A percentile compares a stretch with the other conserved stretches of the same genome.
These are phyloP conservation scores for Leptosomus discolor DNA, from an alignment of 2,113 vertebrate species.

Conservation along the genomic window DNA sequence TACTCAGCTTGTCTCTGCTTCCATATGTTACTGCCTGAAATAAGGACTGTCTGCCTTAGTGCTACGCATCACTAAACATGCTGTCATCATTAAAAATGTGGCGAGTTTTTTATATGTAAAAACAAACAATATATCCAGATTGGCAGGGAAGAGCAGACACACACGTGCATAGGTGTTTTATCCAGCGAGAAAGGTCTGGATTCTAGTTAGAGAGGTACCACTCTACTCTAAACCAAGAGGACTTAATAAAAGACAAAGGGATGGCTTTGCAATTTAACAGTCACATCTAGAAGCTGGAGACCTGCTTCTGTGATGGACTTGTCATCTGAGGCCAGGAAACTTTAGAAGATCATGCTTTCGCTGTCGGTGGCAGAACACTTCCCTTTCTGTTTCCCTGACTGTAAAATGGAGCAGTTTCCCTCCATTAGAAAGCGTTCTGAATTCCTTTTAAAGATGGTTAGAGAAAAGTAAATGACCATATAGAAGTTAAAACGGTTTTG, in stretches of 20 bases:
- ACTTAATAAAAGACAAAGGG: neutral
- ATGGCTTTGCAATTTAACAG: neutral
- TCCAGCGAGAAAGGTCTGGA: neutral
- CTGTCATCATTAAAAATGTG: conserved; percentile 18
- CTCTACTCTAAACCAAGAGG: neutral
- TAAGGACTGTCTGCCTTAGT: neutral
- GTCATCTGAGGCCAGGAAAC: neutral
- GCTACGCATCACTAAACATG: neutral
- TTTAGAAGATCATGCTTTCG: neutral
- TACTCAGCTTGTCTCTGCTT: conserved; percentile 58
- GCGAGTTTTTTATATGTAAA: neutral
- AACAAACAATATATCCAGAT: neutral
- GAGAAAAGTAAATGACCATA: conserved; percentile 12
- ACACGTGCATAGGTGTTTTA: neutral
- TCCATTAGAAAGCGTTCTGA: conserved; percentile 1
- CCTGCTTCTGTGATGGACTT: neutral
- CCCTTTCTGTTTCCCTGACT: neutral
- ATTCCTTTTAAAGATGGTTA: neutral
- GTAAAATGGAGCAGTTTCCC: neutral
- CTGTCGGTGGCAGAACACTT: neutral
- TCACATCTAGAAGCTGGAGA: neutral
- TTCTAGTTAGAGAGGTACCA: neutral
- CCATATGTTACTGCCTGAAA: conserved; percentile 16
- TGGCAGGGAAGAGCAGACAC: neutral
- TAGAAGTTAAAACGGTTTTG: neutral